phyloP scores from a whole-genome alignment of 2,113 vertebrate genomes.

The Apus apus region DNA sequence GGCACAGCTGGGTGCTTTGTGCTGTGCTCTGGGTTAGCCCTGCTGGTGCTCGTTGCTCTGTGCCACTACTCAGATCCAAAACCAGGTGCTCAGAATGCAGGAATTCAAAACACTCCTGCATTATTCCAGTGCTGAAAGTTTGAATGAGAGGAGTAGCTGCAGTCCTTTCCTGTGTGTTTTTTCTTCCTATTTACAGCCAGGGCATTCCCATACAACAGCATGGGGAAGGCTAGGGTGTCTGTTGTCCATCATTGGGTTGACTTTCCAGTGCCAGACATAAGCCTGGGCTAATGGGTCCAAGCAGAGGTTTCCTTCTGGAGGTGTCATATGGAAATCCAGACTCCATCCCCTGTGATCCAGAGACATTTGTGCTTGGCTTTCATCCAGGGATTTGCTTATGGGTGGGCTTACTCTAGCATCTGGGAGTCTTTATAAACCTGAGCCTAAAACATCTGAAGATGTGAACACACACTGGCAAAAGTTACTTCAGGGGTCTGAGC shows the following conservation, averaged over 20 bases:
- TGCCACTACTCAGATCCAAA: background rate
- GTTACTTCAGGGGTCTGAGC: background rate
- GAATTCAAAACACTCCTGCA: background rate
- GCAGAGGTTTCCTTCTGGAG: background rate
- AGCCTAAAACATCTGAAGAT: background rate
- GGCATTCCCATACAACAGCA: background rate
- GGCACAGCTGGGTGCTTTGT: background rate
- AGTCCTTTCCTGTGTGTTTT: background rate
- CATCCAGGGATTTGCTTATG: accelerated
- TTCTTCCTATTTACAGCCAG: background rate
- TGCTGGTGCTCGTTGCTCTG: background rate
- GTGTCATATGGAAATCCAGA: background rate
- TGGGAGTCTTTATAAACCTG: background rate
- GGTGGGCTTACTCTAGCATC: background rate
- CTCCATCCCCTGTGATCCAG: background rate
- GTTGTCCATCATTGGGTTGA: background rate
- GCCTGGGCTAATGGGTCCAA: accelerated
- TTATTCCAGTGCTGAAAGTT: background rate
- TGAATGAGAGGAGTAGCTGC: background rate
- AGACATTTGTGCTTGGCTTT: background rate
- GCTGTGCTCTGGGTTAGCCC: accelerated
- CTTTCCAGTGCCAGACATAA: background rate
- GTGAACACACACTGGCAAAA: accelerated
- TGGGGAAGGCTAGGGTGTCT: accelerated
- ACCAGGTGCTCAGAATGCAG: background rate